Evolutionary conservation across 2,888 invertebrate species (phyloP).

Genomic region (Petrolisthes manimaculis): DNA sequence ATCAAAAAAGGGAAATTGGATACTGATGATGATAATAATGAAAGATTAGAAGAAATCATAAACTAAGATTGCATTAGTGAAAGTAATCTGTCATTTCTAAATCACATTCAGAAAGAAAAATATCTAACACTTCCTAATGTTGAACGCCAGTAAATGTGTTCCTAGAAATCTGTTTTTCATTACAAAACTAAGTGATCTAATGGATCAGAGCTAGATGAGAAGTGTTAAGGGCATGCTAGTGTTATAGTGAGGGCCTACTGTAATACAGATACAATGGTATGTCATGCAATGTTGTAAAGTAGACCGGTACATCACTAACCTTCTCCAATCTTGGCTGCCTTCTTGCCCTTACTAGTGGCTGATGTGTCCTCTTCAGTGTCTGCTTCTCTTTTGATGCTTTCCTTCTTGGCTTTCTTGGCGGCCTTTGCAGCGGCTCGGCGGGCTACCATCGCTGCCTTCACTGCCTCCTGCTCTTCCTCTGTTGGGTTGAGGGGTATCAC

Average conservation of each 20-base stretch:
- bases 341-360: conserved; percentile 53
- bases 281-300: background rate
- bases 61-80: background rate
- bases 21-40: background rate
- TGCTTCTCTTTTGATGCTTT: conserved; percentile 71
- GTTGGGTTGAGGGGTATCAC: conserved; percentile 78
- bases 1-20: background rate
- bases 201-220: too few relatives aligned
- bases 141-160: too few relatives aligned
- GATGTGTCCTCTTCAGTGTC: conserved; percentile 67
- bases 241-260: too few relatives aligned
- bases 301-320: conserved; percentile 19
- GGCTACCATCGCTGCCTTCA: conserved; percentile 78
- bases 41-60: background rate
- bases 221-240: background rate
- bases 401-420: conserved; percentile 79
- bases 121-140: too few relatives aligned
- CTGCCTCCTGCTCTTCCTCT: conserved; percentile 77
- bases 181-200: too few relatives aligned
- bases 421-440: conserved; percentile 73
- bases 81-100: too few relatives aligned
- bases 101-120: too few relatives aligned
- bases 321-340: conserved; percentile 43
- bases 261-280: background rate
- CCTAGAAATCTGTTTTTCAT: too few relatives aligned